phyloP scores from a whole-genome alignment of 2,797 vertebrate genomes.

The Neostethus bicornis region DNA sequence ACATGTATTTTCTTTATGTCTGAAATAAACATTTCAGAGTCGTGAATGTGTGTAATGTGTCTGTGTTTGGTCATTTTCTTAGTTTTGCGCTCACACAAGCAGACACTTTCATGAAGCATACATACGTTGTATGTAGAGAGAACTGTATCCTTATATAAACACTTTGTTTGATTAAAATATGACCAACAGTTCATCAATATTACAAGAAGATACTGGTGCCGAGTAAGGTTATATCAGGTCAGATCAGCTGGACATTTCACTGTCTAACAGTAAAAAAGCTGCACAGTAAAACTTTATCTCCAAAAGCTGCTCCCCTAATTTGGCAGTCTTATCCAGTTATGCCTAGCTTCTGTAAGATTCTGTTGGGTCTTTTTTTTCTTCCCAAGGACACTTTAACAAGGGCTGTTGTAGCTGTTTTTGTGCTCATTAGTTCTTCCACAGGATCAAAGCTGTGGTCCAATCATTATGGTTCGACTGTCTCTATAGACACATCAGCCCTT shows the following conservation, averaged over 20 bases:
- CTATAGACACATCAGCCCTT: conserved; percentile 1
- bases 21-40: too few species aligned
- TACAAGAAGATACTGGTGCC: neutral
- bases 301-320: conserved; percentile 17
- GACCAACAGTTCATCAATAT: neutral
- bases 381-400: conserved; percentile 27
- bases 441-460: conserved; percentile 29
- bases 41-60: too few species aligned
- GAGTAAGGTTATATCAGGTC: conserved; percentile 4
- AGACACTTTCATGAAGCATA: too few species aligned
- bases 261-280: conserved; percentile 3
- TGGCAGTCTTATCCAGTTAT: conserved; percentile 8
- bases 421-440: conserved; percentile 20
- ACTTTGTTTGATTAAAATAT: too few species aligned
- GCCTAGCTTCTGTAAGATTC: neutral
- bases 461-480: conserved; percentile 1
- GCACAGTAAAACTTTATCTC: conserved; percentile 1
- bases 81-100: too few species aligned
- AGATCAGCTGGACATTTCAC: conserved; percentile 12
- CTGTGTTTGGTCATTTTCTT: too few species aligned
- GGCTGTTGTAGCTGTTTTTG: conserved; percentile 8
- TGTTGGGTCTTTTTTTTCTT: neutral
- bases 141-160: too few species aligned
- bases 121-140: too few species aligned
- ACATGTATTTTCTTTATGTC: too few species aligned